Percentiles rank a stretch among this genome's conserved stretches.
phyloP scores from a whole-genome alignment of 2,888 invertebrate species.

The Biston stratarius region DNA sequence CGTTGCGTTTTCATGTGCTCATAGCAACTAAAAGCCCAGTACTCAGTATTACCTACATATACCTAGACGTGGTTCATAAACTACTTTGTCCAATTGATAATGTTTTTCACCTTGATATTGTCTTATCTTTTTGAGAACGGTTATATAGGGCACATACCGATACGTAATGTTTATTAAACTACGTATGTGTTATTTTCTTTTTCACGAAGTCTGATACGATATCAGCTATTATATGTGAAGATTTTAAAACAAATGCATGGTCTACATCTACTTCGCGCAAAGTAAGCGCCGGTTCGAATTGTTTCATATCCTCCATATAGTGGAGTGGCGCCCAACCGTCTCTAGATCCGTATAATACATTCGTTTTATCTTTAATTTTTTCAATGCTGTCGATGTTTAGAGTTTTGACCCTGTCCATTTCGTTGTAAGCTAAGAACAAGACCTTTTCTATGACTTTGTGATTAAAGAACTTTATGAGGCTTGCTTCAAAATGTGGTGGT shows the following conservation, averaged over 20 bases:
- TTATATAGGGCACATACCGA: neutral
- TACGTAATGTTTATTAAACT: neutral
- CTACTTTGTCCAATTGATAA: too few relatives aligned
- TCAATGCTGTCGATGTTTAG: conserved; percentile 88
- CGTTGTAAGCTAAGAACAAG: conserved; percentile 91
- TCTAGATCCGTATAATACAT: conserved; percentile 91
- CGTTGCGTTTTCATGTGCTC: too few relatives aligned
- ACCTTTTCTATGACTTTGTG: conserved; percentile 88
- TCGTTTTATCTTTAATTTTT: conserved; percentile 85
- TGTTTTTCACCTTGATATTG: neutral
- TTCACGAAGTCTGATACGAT: conserved; percentile 68
- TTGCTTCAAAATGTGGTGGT: conserved; percentile 78
- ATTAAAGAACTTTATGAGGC: conserved; percentile 85
- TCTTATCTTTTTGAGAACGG: neutral
- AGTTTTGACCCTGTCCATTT: conserved; percentile 91
- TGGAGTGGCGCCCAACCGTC: conserved; percentile 94
- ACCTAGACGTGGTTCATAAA: too few relatives aligned
- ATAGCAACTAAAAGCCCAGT: too few relatives aligned
- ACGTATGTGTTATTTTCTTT: conserved; percentile 35
- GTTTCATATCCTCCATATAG: conserved; percentile 89
- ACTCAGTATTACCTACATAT: too few relatives aligned
- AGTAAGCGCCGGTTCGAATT: conserved; percentile 63
- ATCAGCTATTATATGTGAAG: conserved; percentile 86
- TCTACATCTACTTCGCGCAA: conserved; percentile 70
- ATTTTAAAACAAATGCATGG: conserved; percentile 93